Percentiles rank a stretch among this genome's conserved stretches.
phyloP scores from a whole-genome alignment of 2,888 invertebrate genomes.

The Odontomyia ornata region DNA sequence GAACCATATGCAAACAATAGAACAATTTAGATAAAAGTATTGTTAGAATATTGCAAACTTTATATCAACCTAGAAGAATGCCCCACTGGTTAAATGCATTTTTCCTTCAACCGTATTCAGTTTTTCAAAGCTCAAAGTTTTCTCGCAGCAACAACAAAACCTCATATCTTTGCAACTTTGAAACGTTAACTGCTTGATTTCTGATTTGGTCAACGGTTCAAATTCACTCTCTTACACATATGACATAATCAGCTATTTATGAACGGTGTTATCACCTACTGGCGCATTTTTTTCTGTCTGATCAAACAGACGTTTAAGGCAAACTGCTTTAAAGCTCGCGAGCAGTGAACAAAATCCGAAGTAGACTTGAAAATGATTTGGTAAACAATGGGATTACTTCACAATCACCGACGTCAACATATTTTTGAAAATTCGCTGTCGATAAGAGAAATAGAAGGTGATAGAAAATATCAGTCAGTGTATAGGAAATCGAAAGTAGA shows the following conservation, averaged over 20 bases:
- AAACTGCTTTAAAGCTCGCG: slow-evolving; percentile 1
- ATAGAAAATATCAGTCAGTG: background rate
- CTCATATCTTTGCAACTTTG: no score
- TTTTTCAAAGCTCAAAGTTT: no score
- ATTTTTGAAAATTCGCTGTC: background rate
- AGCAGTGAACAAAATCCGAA: background rate
- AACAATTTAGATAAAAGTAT: background rate
- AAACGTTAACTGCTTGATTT: no score
- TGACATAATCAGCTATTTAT: slow-evolving; percentile 37
- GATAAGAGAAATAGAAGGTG: background rate
- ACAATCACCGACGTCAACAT: background rate
- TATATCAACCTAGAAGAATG: no score
- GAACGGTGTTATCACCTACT: slow-evolving; percentile 29
- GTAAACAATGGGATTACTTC: slow-evolving; percentile 7
- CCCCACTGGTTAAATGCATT: no score
- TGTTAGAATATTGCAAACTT: no score
- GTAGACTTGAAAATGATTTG: background rate
- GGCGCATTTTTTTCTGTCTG: background rate
- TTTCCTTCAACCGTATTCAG: no score
- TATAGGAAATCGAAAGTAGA: no score
- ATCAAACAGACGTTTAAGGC: background rate
- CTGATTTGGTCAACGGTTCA: background rate
- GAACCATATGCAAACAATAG: background rate
- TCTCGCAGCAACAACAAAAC: no score
- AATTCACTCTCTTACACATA: background rate